phyloP scores from a whole-genome alignment of 2,888 invertebrate species.

The Globia sparganii region DNA sequence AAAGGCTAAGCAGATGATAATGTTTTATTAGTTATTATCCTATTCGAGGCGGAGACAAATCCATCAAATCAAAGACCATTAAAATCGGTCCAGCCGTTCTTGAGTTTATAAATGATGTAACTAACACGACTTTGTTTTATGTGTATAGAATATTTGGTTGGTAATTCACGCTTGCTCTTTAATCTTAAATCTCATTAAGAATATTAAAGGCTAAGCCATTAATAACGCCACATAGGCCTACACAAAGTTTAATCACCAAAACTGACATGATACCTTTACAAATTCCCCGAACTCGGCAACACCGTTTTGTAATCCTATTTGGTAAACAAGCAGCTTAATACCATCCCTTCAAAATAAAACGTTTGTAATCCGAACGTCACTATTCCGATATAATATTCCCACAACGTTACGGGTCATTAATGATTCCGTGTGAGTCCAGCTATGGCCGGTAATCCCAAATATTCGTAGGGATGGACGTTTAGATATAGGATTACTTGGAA shows the following conservation, averaged over 20 bases:
- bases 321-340: constrained; percentile 42
- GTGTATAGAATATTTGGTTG: too few species aligned
- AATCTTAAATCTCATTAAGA: constrained; percentile 25
- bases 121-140: too few species aligned
- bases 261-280: constrained; percentile 36
- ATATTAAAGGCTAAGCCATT: constrained; percentile 28
- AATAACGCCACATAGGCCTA: constrained; percentile 11
- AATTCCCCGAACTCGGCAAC: constrained; percentile 22
- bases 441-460: constrained; percentile 54
- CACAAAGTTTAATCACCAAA: constrained; percentile 20
- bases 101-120: too few species aligned
- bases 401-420: constrained; percentile 58
- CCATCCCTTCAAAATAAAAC: constrained; percentile 58
- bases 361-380: constrained; percentile 55
- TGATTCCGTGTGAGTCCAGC: constrained; percentile 61
- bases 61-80: too few species aligned
- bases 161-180: neutral
- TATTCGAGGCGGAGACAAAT: too few species aligned
- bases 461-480: constrained; percentile 49
- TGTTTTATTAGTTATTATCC: too few species aligned
- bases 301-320: constrained; percentile 52
- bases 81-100: too few species aligned
- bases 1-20: too few species aligned
- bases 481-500: constrained; percentile 5
- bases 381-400: constrained; percentile 64